phyloP scores from a whole-genome alignment of 2,888 invertebrate species.

The Campoletis raptor region DNA sequence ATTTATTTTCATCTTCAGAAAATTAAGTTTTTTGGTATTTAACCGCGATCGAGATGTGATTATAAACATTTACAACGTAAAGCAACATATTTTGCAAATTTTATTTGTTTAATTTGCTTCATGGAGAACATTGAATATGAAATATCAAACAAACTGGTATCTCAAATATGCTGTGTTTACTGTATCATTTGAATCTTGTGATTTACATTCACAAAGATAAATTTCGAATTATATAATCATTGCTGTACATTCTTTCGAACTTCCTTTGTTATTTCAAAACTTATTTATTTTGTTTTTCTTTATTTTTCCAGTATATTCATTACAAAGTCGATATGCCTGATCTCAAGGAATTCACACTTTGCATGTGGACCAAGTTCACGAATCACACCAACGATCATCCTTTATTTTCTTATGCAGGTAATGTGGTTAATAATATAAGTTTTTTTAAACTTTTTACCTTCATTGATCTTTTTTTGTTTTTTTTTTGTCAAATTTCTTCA shows the following conservation, averaged over 20 bases:
- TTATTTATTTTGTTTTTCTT: not conserved
- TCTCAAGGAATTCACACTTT: constrained; percentile 93
- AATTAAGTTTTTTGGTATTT: not conserved
- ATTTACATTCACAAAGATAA: not conserved
- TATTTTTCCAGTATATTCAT: constrained; percentile 89
- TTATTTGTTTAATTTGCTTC: not conserved
- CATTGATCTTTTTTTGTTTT: not conserved
- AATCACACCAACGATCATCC: constrained; percentile 94
- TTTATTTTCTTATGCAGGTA: constrained; percentile 93
- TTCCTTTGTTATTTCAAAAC: not conserved
- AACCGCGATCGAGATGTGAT: not conserved
- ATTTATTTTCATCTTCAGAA: not conserved
- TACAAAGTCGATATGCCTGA: constrained; percentile 91
- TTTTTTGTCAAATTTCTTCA: not conserved
- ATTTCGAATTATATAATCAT: not conserved
- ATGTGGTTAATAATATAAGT: constrained; percentile 73
- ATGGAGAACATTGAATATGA: not conserved
- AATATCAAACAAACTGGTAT: not conserved
- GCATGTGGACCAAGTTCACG: constrained; percentile 93
- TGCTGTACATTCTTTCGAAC: not conserved
- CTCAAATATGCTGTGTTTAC: not conserved
- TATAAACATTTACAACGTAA: not conserved
- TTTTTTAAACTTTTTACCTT: not conserved
- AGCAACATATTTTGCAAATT: not conserved
- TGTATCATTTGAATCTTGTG: not conserved